Percentiles rank a stretch among this genome's conserved stretches.
phyloP scores from a whole-genome alignment of 2,888 invertebrate genomes.

The Pyrrhosoma nymphula region DNA sequence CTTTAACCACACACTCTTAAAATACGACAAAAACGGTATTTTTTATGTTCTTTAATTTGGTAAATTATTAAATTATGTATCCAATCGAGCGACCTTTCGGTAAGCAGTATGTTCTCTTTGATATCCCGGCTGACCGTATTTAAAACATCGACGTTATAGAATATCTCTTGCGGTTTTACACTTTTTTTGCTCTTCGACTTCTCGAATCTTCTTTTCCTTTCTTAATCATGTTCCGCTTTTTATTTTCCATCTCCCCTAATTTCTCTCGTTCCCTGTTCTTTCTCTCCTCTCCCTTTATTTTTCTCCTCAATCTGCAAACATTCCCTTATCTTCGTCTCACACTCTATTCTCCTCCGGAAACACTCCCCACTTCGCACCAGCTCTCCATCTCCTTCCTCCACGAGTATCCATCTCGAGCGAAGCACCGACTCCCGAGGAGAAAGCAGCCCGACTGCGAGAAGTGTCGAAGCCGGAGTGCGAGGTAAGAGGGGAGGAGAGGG shows the following conservation, averaged over 20 bases:
- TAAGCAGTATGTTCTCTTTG: too few relatives aligned
- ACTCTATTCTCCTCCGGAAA: not conserved
- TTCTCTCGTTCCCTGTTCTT: not conserved
- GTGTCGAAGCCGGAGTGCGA: not conserved
- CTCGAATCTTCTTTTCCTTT: not conserved
- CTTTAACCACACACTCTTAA: too few relatives aligned
- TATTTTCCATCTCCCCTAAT: not conserved
- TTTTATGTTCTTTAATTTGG: too few relatives aligned
- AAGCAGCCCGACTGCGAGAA: not conserved
- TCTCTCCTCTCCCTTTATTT: conserved; percentile 16
- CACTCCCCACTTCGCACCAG: not conserved
- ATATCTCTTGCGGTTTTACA: too few relatives aligned
- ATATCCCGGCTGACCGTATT: too few relatives aligned
- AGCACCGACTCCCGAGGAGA: not conserved
- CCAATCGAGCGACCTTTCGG: too few relatives aligned
- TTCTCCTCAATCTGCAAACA: not conserved
- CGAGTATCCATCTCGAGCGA: not conserved
- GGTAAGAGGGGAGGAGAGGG: too few relatives aligned
- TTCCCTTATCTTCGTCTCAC: not conserved
- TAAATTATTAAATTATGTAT: too few relatives aligned
- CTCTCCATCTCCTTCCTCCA: not conserved
- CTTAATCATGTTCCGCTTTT: not conserved
- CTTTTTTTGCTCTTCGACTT: too few relatives aligned
- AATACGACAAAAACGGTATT: too few relatives aligned
- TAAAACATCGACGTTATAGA: too few relatives aligned